phyloP scores from a whole-genome alignment of 2,888 invertebrate species.

The Cosmia pyralina region DNA sequence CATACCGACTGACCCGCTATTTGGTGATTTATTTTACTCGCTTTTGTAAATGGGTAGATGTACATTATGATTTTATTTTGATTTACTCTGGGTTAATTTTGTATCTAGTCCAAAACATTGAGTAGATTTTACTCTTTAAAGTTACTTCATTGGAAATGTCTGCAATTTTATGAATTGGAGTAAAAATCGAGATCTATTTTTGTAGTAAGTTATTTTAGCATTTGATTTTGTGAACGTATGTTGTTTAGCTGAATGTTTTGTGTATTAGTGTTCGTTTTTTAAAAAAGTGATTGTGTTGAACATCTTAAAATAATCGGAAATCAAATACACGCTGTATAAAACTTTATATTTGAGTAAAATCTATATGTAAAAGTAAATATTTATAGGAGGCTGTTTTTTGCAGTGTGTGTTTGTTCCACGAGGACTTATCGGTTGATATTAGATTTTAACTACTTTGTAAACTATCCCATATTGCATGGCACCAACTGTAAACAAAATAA shows the following conservation, averaged over 20 bases:
- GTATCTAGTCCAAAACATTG: conserved; percentile 53
- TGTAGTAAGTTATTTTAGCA: conserved; percentile 61
- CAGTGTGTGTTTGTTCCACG: conserved; percentile 53
- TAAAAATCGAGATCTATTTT: conserved; percentile 49
- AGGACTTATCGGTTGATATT: conserved; percentile 52
- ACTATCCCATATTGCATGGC: conserved; percentile 27
- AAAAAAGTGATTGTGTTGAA: conserved; percentile 50
- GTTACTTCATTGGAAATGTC: conserved; percentile 33
- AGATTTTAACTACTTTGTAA: conserved; percentile 57
- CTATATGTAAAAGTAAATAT: conserved; percentile 20
- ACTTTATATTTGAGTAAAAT: conserved; percentile 28
- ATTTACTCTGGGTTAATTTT: conserved; percentile 39
- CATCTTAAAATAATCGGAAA: conserved; percentile 29
- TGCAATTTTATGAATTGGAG: conserved; percentile 36
- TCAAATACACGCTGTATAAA: conserved; percentile 46
- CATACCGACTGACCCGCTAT: conserved; percentile 20
- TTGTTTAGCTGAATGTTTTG: conserved; percentile 57
- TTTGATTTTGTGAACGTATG: conserved; percentile 57
- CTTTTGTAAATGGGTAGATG: conserved; percentile 12
- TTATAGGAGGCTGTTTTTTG: conserved; percentile 54
- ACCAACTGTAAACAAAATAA: conserved; percentile 2
- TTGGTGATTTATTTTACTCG: conserved; percentile 36
- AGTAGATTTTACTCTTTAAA: conserved; percentile 27
- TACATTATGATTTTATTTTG: conserved; percentile 46
- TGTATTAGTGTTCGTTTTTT: conserved; percentile 48